Base-by-base conservation (phyloP, 2,888 invertebrate genomes). In the Ctenicera cuprea region DNA sequence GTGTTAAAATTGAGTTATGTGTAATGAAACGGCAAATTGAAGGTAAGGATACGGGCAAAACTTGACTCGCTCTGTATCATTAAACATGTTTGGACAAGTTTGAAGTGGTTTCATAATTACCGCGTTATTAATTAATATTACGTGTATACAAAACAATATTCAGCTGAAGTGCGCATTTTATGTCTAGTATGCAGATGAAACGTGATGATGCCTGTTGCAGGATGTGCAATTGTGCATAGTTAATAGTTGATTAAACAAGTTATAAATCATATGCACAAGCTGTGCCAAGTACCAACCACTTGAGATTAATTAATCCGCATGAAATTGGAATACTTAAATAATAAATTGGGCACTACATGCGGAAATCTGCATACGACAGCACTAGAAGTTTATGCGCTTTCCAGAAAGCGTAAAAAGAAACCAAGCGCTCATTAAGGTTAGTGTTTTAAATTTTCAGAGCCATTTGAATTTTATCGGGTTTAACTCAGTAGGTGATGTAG, bases 251-350 rank as follows among this genome's bases (percentile, higher is more conserved):
- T 68, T 68, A 73, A 68, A 63, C 41, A 41, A 54, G 63, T 12
- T 48, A 73, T 73, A 73, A 68, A 73, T 72, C 67, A 70, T 41
- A 43, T 43, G 64, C 70, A 70, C 61, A 45, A 30, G 63, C 30
- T 41, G 38, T 41, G 63, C 26, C 26, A 63, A 70, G 48, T 63
- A 45, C 57, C 20, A 2, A 26, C 48, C 61, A 20, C n/a, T 57
- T 37, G n/a, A 26, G 52, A 70, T 70, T 70, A 63, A 63, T 62
- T 45, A 14, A 48, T 57, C 18, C 57, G 9, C 4, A 52, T 38
- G 4, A 4, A 45, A 26, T 26, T 11, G 37, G 37, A 57, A 38
- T 59, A 59, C 37, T 59, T 22, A 38, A n/a, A n/a, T n/a, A n/a
- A n/a, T n/a, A n/a, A 59, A 16, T 20, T 54, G 3, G 14, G 54